Percentiles rank a stretch among this genome's conserved stretches.
Conservation (phyloP, 2,797 vertebrate species). For the Alectoris magna region DNA sequence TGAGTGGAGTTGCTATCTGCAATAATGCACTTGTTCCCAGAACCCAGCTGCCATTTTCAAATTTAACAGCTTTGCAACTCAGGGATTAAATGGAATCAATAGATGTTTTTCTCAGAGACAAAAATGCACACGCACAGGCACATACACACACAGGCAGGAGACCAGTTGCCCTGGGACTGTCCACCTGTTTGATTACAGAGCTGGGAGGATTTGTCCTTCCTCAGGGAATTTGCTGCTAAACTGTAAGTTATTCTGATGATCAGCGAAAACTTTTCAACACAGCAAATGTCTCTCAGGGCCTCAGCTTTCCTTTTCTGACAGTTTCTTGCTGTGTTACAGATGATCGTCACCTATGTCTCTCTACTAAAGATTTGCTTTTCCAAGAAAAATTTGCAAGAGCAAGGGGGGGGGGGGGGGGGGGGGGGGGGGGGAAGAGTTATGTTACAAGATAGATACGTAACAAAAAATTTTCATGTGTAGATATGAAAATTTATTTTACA, state of each 20-base stretch:
- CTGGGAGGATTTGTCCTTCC: not conserved
- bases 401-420: not conserved
- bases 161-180: not conserved
- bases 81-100: not conserved
- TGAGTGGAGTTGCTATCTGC: not conserved
- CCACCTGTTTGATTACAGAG: not conserved
- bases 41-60: not conserved
- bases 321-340: not conserved
- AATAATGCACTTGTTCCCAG: not conserved
- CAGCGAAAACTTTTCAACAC: not conserved
- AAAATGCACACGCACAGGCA: not conserved
- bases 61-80: not conserved
- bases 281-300: not conserved
- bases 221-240: constrained; percentile 32
- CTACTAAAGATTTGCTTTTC: constrained; percentile 28
- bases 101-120: not conserved
- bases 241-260: not conserved
- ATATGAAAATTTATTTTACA: not conserved
- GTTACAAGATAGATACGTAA: not conserved
- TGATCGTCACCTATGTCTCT: not conserved
- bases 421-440: not conserved
- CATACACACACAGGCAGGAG: not conserved
- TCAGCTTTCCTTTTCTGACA: constrained; percentile 12
- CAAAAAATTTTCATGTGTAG: not conserved
- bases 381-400: not conserved